Evolutionary conservation across 2,113 vertebrate genomes (phyloP).

Genomic region (Arenaria interpres): DNA sequence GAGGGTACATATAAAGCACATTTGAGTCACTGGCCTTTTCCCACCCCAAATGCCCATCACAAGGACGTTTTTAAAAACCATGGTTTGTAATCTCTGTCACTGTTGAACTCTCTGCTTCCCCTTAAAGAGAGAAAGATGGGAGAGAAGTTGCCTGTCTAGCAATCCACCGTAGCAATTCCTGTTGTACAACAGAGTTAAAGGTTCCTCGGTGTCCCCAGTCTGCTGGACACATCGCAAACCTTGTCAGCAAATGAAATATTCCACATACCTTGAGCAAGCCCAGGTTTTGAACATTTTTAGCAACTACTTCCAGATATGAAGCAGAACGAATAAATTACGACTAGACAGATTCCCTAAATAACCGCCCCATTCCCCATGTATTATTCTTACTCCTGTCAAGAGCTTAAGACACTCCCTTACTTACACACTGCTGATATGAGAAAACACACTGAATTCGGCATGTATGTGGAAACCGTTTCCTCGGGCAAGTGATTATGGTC

Average conservation of each 20-base stretch:
- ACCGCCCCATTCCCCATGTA: not conserved
- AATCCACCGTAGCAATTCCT: rapidly evolving
- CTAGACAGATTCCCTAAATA: not conserved
- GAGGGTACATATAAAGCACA: not conserved
- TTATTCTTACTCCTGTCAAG: slow-evolving; percentile 8
- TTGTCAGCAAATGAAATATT: not conserved
- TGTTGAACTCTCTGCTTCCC: not conserved
- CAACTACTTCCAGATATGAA: not conserved
- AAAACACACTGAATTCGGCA: not conserved
- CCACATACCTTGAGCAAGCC: not conserved
- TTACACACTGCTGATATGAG: not conserved
- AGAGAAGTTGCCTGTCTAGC: not conserved
- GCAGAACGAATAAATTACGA: not conserved
- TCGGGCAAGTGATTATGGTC: slow-evolving; percentile 53
- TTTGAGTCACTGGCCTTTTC: not conserved
- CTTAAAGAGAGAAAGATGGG: not conserved
- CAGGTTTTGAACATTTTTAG: not conserved
- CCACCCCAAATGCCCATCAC: not conserved
- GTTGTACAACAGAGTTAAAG: not conserved
- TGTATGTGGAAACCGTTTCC: slow-evolving; percentile 43
- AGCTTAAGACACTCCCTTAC: not conserved
- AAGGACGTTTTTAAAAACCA: not conserved
- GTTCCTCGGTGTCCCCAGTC: rapidly evolving
- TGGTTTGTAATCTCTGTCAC: not conserved
- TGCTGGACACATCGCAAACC: not conserved